Conservation (phyloP, 2,888 invertebrate species). For the Selenia dentaria region DNA sequence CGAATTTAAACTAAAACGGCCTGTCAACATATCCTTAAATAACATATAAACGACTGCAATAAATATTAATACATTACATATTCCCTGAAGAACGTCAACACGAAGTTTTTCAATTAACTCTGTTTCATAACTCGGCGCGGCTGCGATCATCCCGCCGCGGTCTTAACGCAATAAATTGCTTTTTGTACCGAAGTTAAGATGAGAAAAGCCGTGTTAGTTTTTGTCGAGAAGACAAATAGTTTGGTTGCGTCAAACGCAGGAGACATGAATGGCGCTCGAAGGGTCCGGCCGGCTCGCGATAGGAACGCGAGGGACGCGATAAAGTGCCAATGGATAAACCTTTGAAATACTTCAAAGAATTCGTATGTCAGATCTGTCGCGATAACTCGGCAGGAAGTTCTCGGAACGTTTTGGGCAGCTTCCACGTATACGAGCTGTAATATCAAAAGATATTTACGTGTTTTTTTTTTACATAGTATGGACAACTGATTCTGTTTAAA, state of each 20-base stretch:
- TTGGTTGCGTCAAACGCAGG: conserved; percentile 42
- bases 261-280: conserved; percentile 28
- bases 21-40: too few relatives aligned
- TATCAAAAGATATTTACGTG: too few relatives aligned
- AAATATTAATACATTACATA: too few relatives aligned
- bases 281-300: conserved; percentile 8
- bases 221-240: conserved; percentile 51
- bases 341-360: conserved; percentile 16
- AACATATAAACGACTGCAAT: too few relatives aligned
- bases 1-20: too few relatives aligned
- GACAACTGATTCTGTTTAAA: too few relatives aligned
- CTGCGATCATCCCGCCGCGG: background rate
- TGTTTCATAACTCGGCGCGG: conserved; percentile 17
- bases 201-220: conserved; percentile 45
- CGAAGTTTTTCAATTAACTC: conserved; percentile 43
- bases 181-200: conserved; percentile 41
- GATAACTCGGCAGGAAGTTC: conserved; percentile 13
- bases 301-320: conserved; percentile 8
- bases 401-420: too few relatives aligned
- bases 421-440: too few relatives aligned
- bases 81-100: too few relatives aligned
- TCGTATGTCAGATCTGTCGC: conserved; percentile 2
- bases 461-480: too few relatives aligned
- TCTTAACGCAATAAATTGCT: conserved; percentile 34
- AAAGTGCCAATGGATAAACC: conserved; percentile 19